Evolutionary conservation across 2,797 vertebrate species (phyloP), one percentile per base, ranked within the genome.

Genomic region (Hyperoplus lanceolatus): DNA sequence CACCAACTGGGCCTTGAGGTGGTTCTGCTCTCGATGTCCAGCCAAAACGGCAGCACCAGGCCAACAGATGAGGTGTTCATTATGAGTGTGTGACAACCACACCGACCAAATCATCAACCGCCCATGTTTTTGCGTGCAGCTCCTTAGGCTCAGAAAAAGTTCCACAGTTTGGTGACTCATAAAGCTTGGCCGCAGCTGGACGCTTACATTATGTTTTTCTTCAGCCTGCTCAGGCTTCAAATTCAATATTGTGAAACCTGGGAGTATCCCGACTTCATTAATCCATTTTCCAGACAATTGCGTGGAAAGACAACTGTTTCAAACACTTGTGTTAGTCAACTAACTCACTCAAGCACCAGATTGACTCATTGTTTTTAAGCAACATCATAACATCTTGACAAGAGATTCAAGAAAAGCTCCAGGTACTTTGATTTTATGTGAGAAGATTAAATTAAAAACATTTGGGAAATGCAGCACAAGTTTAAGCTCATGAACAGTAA

Each of bases 191-290:
- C 58, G 71, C 75, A 76, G 70, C 67, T 74, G 72, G 80, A 83
- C 73, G 71, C 57, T 73, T 70, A 85, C 75, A 77, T 41, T 83
- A 69, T 88, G 79, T 92, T 91, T 29, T 86, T 88, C 77, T 64
- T 89, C 64, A 73, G 69, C 57, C 57, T 71, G 66, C 73, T 62
- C 50, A 29, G 48, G 64, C 70, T 76, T 84, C 65, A 21, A 71
- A 59, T 79, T 87, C 80, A 79, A 42, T 73, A 80, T 93, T 94
- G 90, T 91, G 93, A 93, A 94, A 95, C 58, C 77, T 90, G 87
- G 91, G 92, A 94, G 92, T 81, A 82, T 90, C 90, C 92, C 73
- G 41, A 51, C 29, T 61, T 76, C 73, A 86, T 87, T 87, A 90
- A 92, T 92, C 85, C 87, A 85, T 59, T 72, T 84, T 62, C 70